These are phyloP conservation scores for Nemopilema nomurai DNA, from an alignment of 30 jellyfish, hydroid and myxozoan species.

Conservation along the genomic window DNA sequence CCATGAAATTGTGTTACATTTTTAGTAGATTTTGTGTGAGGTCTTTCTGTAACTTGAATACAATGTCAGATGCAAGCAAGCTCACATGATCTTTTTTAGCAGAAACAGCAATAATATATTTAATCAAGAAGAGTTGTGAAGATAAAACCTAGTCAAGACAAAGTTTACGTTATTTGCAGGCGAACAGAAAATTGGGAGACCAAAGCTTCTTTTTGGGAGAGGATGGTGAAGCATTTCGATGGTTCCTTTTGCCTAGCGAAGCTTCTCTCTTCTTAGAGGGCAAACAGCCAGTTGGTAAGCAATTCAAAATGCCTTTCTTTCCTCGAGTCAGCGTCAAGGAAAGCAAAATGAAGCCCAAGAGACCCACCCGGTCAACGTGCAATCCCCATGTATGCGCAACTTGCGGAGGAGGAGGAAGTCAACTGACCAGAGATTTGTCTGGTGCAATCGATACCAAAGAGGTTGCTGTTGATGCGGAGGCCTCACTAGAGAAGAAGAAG, in stretches of 20 bases:
- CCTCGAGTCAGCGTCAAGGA: conserved; percentile 65
- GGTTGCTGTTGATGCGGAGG: neutral
- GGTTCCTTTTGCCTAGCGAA: conserved; percentile 90
- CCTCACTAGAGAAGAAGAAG: neutral
- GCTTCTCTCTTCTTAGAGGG: conserved; percentile 66
- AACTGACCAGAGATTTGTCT: neutral
- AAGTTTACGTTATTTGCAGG: conserved; percentile 22
- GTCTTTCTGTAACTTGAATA: no score
- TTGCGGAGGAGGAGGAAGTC: conserved; percentile 41
- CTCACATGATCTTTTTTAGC: no score
- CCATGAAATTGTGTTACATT: no score
- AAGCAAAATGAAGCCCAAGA: conserved; percentile 23
- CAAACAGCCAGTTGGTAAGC: conserved; percentile 9
- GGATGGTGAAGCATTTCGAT: conserved; percentile 78
- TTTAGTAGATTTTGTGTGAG: no score
- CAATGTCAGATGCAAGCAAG: no score
- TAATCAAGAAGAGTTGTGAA: no score
- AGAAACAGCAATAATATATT: no score
- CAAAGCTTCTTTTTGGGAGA: conserved; percentile 78
- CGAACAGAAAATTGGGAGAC: conserved; percentile 53
- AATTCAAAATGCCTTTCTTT: conserved; percentile 71
- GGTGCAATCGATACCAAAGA: neutral
- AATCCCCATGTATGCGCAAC: conserved; percentile 50
- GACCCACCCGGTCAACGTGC: conserved; percentile 37
- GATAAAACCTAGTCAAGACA: no score